A percentile compares a stretch with the other conserved stretches of the same genome.
phyloP scores from a whole-genome alignment of 2,113 vertebrate genomes.

The Tricholaema leucomelas region DNA sequence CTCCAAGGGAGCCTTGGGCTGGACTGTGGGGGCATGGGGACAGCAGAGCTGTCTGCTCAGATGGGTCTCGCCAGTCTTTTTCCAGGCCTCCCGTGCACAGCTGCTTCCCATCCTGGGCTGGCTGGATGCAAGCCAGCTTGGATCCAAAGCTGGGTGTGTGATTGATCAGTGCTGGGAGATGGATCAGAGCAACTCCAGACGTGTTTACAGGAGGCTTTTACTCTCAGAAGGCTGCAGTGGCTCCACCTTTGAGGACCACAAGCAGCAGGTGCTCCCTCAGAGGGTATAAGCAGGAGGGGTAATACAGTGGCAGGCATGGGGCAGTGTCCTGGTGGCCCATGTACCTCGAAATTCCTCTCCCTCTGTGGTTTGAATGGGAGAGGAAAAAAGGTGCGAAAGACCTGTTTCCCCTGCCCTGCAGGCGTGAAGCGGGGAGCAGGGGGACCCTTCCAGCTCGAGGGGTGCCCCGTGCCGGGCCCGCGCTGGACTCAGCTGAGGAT shows the following conservation, averaged over 20 bases:
- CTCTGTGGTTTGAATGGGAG: too few species aligned
- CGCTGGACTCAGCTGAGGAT: too few species aligned
- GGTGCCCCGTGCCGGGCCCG: too few species aligned
- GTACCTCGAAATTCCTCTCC: too few species aligned
- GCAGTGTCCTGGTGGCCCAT: too few species aligned
- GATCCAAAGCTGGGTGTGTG: not conserved
- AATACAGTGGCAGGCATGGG: rapidly evolving
- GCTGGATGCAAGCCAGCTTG: too few species aligned
- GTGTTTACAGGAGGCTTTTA: not conserved
- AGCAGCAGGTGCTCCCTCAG: not conserved
- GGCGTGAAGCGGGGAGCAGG: too few species aligned
- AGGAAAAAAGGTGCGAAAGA: too few species aligned
- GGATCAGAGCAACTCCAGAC: not conserved
- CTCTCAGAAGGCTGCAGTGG: rapidly evolving
- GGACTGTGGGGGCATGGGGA: rapidly evolving
- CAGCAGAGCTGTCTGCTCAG: not conserved
- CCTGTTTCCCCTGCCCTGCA: too few species aligned
- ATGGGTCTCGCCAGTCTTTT: not conserved
- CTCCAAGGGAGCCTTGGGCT: not conserved
- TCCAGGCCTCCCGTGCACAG: rapidly evolving
- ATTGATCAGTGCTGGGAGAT: not conserved
- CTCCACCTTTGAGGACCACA: not conserved
- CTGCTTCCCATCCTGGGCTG: not conserved
- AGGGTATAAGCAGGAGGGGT: rapidly evolving
- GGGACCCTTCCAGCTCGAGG: too few species aligned